These are phyloP conservation scores for Malacoctenus gilli DNA, from an alignment of 2,797 vertebrate species.

Conservation along the genomic window DNA sequence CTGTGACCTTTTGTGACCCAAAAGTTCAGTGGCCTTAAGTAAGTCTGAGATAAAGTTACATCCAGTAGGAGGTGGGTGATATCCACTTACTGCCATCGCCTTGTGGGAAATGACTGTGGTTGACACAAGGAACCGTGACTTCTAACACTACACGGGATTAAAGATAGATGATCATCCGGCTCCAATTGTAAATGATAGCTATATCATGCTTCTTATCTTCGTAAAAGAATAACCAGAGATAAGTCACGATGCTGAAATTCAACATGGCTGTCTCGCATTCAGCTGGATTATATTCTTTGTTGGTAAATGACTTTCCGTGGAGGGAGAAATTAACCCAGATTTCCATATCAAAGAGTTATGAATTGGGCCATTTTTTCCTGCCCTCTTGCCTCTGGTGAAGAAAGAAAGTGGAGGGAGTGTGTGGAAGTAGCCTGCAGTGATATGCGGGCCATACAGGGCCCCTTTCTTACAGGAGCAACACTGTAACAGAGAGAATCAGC, in stretches of 20 bases:
- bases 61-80: constrained; percentile 52
- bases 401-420: constrained; percentile 67
- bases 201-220: constrained; percentile 43
- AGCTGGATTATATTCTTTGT: constrained; percentile 82
- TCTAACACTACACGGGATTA: constrained; percentile 37
- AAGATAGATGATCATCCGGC: constrained; percentile 27
- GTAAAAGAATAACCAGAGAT: constrained; percentile 46
- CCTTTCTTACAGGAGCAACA: constrained; percentile 77
- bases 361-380: constrained; percentile 85
- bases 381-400: constrained; percentile 75
- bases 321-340: constrained; percentile 88
- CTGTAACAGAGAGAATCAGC: constrained; percentile 80
- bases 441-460: constrained; percentile 69
- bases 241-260: constrained; percentile 19
- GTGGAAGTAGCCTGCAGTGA: constrained; percentile 82
- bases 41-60: constrained; percentile 71
- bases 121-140: constrained; percentile 46
- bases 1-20: constrained; percentile 63
- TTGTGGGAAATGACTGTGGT: constrained; percentile 51
- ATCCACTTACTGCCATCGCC: constrained; percentile 62
- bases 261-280: constrained; percentile 66
- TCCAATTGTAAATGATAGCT: constrained; percentile 35
- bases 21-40: constrained; percentile 65
- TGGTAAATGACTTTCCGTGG: constrained; percentile 87
- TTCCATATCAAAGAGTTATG: constrained; percentile 89